Evolutionary conservation across 2,797 vertebrate species (phyloP), one percentile per base, ranked within the genome.

Genomic region (Ammospiza maritima): DNA sequence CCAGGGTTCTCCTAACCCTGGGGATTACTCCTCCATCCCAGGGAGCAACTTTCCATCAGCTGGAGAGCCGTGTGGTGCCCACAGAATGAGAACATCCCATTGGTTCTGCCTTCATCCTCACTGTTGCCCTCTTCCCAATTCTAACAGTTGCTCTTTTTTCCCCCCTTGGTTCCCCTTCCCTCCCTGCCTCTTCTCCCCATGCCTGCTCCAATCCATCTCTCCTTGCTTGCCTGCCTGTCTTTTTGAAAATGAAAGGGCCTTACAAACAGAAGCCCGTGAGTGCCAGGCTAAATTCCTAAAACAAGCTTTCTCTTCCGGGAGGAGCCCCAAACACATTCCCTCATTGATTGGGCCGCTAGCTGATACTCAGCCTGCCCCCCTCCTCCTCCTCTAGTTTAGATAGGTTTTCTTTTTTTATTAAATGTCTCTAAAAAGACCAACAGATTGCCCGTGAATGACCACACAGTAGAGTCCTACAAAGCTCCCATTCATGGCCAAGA

Each of bases 391-490:
- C 58, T 92, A 75, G 88, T 93, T 95, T 67, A 94, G 93, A 92
- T 94, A 90, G 87, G 86, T 88, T 95, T 97, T 96, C 92, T 95
- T 96, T 97, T 66, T 95, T 96, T 76, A 96, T 93, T 90, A 88
- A 97, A 95, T 14, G 45, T 93, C 93, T 96, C 93, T 88, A 93
- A 96, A 97, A 96, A 93, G 94, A 72, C 96, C 60, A 96, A 97
- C 96, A 97, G 94, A 96, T 96, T 94, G 93, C 87, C 69, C 5
- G 91, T 98, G 96, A 98, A 97, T 97, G 97, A 97, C 96, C 96
- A 97, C 97, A 98, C 96, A 98, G 97, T 96, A 48, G 91, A 97
- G 93, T 89, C 88, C 93, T 95, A 98, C 97, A 98, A 98, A 97
- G 97, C 94, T 90, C 87, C 94, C 88, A 97, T 98, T 98, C 98